Conservation (phyloP, 2,113 vertebrate genomes). For the Corythoichthys haematopterus region DNA sequence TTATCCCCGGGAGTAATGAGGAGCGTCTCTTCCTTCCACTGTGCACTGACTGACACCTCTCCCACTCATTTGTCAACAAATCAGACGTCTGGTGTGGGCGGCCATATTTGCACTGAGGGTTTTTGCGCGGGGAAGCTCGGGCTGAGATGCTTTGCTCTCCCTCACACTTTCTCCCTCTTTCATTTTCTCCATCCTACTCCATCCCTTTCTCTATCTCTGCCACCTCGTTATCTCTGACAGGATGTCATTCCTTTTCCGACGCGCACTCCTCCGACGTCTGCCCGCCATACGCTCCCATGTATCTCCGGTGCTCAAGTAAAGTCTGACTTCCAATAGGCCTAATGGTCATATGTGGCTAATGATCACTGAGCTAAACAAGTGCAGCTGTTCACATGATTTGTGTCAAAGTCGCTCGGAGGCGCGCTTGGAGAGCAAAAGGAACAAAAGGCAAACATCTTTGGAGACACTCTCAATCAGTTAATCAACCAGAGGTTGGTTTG, state of each 20-base stretch:
- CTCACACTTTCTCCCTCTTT: slow-evolving; percentile 32
- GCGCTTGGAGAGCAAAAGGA: slow-evolving; percentile 2
- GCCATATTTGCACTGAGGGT: slow-evolving; percentile 74
- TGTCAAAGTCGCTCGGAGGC: slow-evolving; percentile 43
- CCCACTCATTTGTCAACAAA: slow-evolving; percentile 80
- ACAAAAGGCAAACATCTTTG: slow-evolving; percentile 4
- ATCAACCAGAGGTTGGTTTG: neutral
- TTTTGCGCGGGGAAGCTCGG: slow-evolving; percentile 55
- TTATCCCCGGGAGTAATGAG: slow-evolving; percentile 76
- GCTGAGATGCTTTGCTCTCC: slow-evolving; percentile 47
- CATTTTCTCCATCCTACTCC: slow-evolving; percentile 55
- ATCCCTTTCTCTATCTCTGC: slow-evolving; percentile 65
- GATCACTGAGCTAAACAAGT: slow-evolving; percentile 66
- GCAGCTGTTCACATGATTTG: slow-evolving; percentile 57
- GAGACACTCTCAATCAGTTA: neutral
- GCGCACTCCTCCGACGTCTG: slow-evolving; percentile 65
- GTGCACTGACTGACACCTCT: slow-evolving; percentile 72
- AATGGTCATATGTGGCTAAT: slow-evolving; percentile 67
- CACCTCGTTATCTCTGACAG: slow-evolving; percentile 74
- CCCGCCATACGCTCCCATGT: slow-evolving; percentile 54
- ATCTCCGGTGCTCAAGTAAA: slow-evolving; percentile 56
- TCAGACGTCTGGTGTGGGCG: slow-evolving; percentile 75
- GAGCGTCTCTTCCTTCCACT: slow-evolving; percentile 58
- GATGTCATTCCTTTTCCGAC: slow-evolving; percentile 62
- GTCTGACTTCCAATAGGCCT: slow-evolving; percentile 60